phyloP scores from a whole-genome alignment of 1,140 invertebrate genomes.

The Planococcus citri region DNA sequence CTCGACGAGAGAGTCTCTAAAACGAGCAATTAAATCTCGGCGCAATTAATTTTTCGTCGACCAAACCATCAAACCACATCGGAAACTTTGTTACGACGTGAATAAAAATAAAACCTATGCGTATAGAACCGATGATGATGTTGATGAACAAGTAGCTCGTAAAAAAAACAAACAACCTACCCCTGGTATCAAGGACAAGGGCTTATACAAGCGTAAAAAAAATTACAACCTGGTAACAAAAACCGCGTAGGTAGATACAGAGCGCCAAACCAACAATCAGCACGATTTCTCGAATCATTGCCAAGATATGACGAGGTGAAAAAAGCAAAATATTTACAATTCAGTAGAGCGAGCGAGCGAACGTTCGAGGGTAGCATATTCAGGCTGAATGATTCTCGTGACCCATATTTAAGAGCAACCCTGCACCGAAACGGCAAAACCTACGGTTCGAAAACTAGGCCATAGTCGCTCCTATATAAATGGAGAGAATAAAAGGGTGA shows the following conservation, averaged over 20 bases:
- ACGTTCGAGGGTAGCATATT: background rate
- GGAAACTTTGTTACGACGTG: too few relatives aligned
- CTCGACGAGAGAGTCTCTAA: too few relatives aligned
- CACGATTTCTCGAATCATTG: background rate
- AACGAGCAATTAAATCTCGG: too few relatives aligned
- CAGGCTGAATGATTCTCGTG: background rate
- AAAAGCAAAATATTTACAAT: background rate
- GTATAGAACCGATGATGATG: too few relatives aligned
- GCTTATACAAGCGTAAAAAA: too few relatives aligned
- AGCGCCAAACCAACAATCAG: background rate
- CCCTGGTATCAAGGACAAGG: too few relatives aligned
- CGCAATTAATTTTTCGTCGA: too few relatives aligned
- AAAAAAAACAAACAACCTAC: too few relatives aligned
- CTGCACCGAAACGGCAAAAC: background rate
- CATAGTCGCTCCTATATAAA: background rate
- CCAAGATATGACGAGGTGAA: background rate
- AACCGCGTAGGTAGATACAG: background rate
- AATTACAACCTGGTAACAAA: background rate
- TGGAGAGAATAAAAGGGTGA: background rate
- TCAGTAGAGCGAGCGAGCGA: background rate
- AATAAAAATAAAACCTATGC: too few relatives aligned
- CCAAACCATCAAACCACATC: too few relatives aligned
- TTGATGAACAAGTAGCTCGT: background rate
- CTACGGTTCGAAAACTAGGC: background rate
- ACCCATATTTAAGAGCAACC: conserved; percentile 6